Evolutionary conservation across 2,797 vertebrate species (phyloP).

Genomic region (Propithecus perrieri): DNA sequence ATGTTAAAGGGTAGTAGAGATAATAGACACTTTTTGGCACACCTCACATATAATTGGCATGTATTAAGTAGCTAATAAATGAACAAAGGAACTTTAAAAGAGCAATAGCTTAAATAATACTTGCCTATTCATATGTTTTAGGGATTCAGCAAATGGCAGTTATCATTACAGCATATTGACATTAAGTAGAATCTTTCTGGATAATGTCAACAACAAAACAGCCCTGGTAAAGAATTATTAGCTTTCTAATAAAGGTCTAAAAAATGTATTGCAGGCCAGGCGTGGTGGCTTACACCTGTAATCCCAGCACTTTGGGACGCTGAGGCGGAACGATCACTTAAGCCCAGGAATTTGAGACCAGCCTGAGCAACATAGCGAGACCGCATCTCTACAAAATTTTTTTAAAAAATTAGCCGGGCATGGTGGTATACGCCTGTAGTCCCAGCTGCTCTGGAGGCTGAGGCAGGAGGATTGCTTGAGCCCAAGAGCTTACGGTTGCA

Average conservation of each 20-base stretch:
- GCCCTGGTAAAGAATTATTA: not conserved
- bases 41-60: not conserved
- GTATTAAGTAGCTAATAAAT: not conserved
- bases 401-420: not conserved
- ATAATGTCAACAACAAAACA: not conserved
- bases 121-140: not conserved
- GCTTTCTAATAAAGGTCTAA: not conserved
- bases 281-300: not conserved
- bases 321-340: not conserved
- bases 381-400: not conserved
- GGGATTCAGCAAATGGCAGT: not conserved
- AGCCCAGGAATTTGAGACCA: not conserved
- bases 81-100: not conserved
- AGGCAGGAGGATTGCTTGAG: not conserved
- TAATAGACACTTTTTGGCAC: not conserved
- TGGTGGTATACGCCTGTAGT: not conserved
- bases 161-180: not conserved
- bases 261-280: not conserved
- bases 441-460: not conserved
- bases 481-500: not conserved
- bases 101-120: not conserved
- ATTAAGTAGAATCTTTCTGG: conserved; percentile 11
- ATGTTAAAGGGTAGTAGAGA: not conserved
- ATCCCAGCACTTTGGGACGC: not conserved
- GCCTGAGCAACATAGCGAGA: not conserved